Evolutionary conservation across 1,140 invertebrate genomes (phyloP).

Genomic region (Anthonomus grandis): DNA sequence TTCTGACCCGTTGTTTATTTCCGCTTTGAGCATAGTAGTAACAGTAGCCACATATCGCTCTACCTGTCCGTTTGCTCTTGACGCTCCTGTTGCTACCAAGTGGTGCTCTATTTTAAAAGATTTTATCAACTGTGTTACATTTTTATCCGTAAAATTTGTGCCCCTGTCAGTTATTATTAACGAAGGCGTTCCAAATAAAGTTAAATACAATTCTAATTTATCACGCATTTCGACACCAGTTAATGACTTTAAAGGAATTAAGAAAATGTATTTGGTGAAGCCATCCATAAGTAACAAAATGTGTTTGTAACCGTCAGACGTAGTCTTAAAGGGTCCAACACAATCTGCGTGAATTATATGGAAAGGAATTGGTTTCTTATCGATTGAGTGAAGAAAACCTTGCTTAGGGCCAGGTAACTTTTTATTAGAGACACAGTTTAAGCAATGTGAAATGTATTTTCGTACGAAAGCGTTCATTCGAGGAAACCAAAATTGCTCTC

Average conservation of each 20-base stretch:
- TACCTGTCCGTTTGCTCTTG: constrained; percentile 32
- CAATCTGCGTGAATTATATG: too few relatives aligned
- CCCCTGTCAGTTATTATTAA: background rate
- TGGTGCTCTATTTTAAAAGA: constrained; percentile 1
- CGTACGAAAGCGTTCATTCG: constrained; percentile 11
- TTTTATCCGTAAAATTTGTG: constrained; percentile 8
- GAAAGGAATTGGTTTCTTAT: too few relatives aligned
- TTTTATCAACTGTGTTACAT: background rate
- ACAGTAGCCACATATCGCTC: constrained; percentile 44
- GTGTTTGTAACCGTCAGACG: too few relatives aligned
- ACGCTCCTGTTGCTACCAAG: constrained; percentile 33
- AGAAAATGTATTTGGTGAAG: constrained; percentile 10
- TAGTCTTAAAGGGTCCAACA: too few relatives aligned
- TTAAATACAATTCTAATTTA: constrained; percentile 4
- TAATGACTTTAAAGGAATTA: background rate
- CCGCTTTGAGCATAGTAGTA: constrained; percentile 37
- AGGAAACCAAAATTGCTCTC: constrained; percentile 16
- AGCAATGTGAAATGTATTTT: constrained; percentile 19
- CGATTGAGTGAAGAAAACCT: too few relatives aligned
- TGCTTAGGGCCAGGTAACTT: constrained; percentile 17
- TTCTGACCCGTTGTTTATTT: constrained; percentile 31
- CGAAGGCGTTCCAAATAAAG: constrained; percentile 6
- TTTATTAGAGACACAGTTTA: constrained; percentile 10
- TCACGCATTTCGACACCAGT: background rate
- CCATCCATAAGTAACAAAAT: too few relatives aligned